Base-by-base conservation (phyloP, 2,888 invertebrate species). In the Hylaea fasciaria region DNA sequence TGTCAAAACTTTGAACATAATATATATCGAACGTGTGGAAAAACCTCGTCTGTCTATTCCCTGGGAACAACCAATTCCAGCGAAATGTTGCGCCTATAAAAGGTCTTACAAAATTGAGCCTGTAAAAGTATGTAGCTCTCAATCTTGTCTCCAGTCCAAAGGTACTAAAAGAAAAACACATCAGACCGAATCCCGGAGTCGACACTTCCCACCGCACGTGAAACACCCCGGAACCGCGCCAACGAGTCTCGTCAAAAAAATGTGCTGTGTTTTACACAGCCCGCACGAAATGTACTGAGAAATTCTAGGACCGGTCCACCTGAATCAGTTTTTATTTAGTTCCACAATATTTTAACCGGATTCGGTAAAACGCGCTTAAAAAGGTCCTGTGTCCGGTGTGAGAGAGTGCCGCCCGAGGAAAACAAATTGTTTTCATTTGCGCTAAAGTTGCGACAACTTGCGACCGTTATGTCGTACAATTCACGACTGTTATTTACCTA, bases 381-480 rank as follows among this genome's bases (percentile, higher is more conserved):
- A 76, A 78, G 78, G 73, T 72, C 72, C 66, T 68, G 72, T 71
- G 77, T 74, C 72, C 70, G 65, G 61, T 62, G 61, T 57, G 61
- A 62, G 64, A 66, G 66, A 74, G 71, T 72, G 73, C 70, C 74
- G 69, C 53, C 58, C 60, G 57, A 66, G 73, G 66, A 71, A 78
- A 84, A 82, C 81, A 80, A 82, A 83, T 83, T 74, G 81, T 80
- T 84, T 84, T 84, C 81, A 84, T 84, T 80, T 80, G 75, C 72
- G 71, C 74, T 65, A 63, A 74, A 75, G 74, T 74, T 71, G 72
- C 69, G 73, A 73, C 73, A 76, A 76, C 74, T 72, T 76, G 76
- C 70, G 72, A 61, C 67, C 69, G 68, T 67, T 76, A 63, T 61
- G 62, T 57, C 66, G 62, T 62, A 63, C 68, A 71, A 72, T 72